Percentiles rank a stretch among this genome's conserved stretches.
Conservation (phyloP, 2,113 vertebrate genomes). For the Istiophorus platypterus region DNA sequence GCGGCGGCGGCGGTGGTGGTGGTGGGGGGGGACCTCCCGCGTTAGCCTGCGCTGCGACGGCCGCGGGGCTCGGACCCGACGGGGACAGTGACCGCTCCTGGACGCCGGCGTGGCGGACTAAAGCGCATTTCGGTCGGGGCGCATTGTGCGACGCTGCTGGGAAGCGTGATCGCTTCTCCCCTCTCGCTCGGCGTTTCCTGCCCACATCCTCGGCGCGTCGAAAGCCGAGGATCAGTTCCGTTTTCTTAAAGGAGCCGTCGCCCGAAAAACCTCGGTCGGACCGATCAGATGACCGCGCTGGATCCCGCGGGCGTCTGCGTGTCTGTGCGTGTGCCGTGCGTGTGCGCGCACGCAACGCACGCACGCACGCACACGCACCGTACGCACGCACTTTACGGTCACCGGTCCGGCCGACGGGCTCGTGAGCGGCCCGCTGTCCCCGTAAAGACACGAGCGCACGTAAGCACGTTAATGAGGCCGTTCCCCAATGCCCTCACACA, state of each 20-base stretch:
- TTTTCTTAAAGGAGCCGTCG: slow-evolving; percentile 83
- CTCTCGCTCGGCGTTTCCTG: slow-evolving; percentile 80
- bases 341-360: no score
- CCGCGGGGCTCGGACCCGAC: slow-evolving; percentile 51
- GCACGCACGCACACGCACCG: no score
- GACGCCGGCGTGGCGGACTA: slow-evolving; percentile 66
- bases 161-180: slow-evolving; percentile 77
- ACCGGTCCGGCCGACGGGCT: no score
- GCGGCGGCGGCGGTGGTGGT: no score
- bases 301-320: not conserved
- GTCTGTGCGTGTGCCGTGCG: no score
- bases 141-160: slow-evolving; percentile 67
- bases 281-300: slow-evolving; percentile 23
- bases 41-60: slow-evolving; percentile 34
- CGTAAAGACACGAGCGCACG: no score
- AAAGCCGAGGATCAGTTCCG: slow-evolving; percentile 68
- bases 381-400: no score
- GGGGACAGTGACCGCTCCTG: slow-evolving; percentile 52
- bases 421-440: no score
- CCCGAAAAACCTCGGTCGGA: slow-evolving; percentile 1
- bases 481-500: not conserved
- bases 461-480: no score
- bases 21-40: no score
- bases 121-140: slow-evolving; percentile 65
- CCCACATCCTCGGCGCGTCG: slow-evolving; percentile 82